Percentiles rank a stretch among this genome's conserved stretches.
Conservation (phyloP, 1,140 invertebrate species). For the Oryctes rhinoceros region DNA sequence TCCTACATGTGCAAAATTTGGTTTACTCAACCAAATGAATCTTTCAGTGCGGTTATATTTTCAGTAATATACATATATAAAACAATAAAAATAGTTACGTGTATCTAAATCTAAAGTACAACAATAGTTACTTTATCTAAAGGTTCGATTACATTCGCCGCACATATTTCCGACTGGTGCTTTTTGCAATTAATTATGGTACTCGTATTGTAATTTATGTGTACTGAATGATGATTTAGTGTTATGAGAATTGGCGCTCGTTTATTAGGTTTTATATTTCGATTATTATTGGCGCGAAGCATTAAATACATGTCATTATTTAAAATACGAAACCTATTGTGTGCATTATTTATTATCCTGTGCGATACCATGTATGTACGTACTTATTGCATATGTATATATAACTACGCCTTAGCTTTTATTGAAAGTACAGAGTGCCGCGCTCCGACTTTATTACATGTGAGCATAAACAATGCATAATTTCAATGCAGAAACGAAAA, state of each 20-base stretch:
- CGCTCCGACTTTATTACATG: neutral
- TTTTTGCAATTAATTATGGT: conserved; percentile 17
- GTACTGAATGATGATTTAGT: conserved; percentile 5
- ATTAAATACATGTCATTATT: conserved; percentile 10
- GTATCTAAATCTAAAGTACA: too few species aligned
- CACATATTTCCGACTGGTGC: neutral
- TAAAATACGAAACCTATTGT: conserved; percentile 9
- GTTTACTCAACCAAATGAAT: too few species aligned
- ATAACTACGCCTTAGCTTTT: neutral
- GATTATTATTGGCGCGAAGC: neutral
- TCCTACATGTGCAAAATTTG: too few species aligned
- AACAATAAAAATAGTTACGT: too few species aligned
- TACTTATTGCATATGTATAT: neutral
- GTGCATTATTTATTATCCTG: conserved; percentile 4
- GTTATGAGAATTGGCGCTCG: neutral
- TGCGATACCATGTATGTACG: neutral
- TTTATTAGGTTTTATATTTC: conserved; percentile 15
- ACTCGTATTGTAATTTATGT: conserved; percentile 1
- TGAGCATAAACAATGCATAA: conserved; percentile 2
- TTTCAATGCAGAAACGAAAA: neutral
- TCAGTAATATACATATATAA: too few species aligned
- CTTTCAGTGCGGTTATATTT: too few species aligned
- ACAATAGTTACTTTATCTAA: neutral
- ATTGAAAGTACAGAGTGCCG: neutral
- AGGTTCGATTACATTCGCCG: neutral